Percentiles rank a stretch among this genome's conserved stretches.
Evolutionary conservation across 2,888 invertebrate genomes (phyloP).

Genomic region (Coelogynopora nodosa): DNA sequence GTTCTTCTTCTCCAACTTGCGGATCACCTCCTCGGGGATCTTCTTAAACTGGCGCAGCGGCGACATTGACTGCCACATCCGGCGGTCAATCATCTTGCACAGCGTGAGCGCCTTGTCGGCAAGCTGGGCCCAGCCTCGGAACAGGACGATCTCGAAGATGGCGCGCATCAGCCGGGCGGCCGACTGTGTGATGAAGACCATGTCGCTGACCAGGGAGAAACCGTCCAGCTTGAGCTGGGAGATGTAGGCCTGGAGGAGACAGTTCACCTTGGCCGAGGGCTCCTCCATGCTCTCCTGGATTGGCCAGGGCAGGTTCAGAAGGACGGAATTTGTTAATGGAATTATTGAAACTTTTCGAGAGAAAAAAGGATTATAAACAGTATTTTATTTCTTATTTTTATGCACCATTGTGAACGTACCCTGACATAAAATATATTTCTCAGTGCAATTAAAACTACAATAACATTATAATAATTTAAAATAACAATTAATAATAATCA

Average conservation of each 20-base stretch:
- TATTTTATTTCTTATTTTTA: no score
- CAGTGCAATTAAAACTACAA: no score
- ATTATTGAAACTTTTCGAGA: no score
- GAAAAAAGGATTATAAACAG: no score
- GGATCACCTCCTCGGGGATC: conserved; percentile 82
- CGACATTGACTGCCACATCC: conserved; percentile 99
- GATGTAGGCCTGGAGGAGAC: conserved; percentile 87
- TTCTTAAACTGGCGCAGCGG: conserved; percentile 92
- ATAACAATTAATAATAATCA: no score
- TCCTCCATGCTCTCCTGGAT: conserved; percentile 98
- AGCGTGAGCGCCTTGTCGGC: conserved; percentile 89
- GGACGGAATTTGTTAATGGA: no score
- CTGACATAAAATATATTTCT: no score
- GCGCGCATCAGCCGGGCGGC: conserved; percentile 89
- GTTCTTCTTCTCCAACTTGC: conserved; percentile 87
- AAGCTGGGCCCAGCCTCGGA: conserved; percentile 89
- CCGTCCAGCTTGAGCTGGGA: conserved; percentile 95
- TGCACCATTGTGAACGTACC: no score
- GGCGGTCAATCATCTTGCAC: conserved; percentile 95
- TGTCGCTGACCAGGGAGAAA: conserved; percentile 95
- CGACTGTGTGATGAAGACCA: conserved; percentile 97
- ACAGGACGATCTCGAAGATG: conserved; percentile 90
- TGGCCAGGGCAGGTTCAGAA: no score
- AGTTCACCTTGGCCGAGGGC: conserved; percentile 77
- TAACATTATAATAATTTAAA: no score